These are phyloP conservation scores for human DNA, from an alignment of 2,113 vertebrate species.

Conservation along the genomic window GRCh38 chr1:81127001-81127500, in stretches of 20 bases:
- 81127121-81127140: slow-evolving; percentile 75
- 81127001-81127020: slow-evolving; percentile 70
- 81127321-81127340: slow-evolving; percentile 72
- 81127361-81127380: slow-evolving; percentile 67
- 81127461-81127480: not conserved
- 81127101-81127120: slow-evolving; percentile 74
- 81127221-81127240: slow-evolving; percentile 76
- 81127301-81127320: slow-evolving; percentile 75
- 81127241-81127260: slow-evolving; percentile 77
- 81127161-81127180: slow-evolving; percentile 75
- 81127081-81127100: slow-evolving; percentile 70
- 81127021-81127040: slow-evolving; percentile 79
- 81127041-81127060: slow-evolving; percentile 65
- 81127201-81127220: slow-evolving; percentile 74
- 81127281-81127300: slow-evolving; percentile 72
- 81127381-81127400: slow-evolving; percentile 57
- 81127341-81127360: slow-evolving; percentile 60
- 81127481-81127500: not conserved
- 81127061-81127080: slow-evolving; percentile 59
- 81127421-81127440: not conserved
- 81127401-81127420: slow-evolving; percentile 40
- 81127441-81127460: not conserved
- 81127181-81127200: slow-evolving; percentile 76
- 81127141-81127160: slow-evolving; percentile 72
- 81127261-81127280: slow-evolving; percentile 73